Percentiles rank a stretch among this genome's conserved stretches.
Evolutionary conservation across 2,888 invertebrate genomes (phyloP).

Genomic region (Agrochola macilenta): DNA sequence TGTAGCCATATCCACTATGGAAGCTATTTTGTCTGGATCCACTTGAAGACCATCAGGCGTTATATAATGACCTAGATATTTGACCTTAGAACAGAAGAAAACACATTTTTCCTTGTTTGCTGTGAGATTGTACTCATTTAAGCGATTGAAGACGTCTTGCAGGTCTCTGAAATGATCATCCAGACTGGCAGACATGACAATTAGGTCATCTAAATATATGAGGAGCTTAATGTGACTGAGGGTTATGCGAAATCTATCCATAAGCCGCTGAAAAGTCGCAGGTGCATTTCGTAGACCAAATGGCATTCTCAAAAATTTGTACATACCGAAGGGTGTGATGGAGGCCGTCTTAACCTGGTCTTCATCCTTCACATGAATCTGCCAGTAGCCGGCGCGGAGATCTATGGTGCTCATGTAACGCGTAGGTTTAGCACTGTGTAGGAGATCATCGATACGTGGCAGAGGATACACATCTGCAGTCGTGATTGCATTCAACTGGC

Average conservation of each 20-base stretch:
- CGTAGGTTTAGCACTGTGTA: slow-evolving; percentile 18
- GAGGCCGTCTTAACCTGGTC: background rate
- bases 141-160: background rate
- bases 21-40: background rate
- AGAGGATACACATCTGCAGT: slow-evolving; percentile 3
- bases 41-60: background rate
- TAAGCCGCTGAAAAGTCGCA: background rate
- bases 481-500: background rate
- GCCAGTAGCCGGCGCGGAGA: slow-evolving; percentile 5
- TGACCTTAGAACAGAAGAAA: background rate
- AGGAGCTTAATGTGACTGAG: background rate
- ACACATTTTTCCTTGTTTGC: slow-evolving; percentile 1
- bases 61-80: slow-evolving; percentile 7
- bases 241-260: background rate
- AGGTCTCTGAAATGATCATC: background rate
- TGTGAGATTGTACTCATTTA: slow-evolving; percentile 1
- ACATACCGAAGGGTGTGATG: slow-evolving; percentile 4
- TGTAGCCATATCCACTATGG: slow-evolving; percentile 2
- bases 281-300: slow-evolving; percentile 1
- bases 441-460: slow-evolving; percentile 8
- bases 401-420: slow-evolving; percentile 9
- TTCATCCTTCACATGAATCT: background rate
- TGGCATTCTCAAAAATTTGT: background rate
- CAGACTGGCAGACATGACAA: background rate
- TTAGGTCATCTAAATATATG: slow-evolving; percentile 1